phyloP scores from a whole-genome alignment of 2,113 vertebrate species.

The Phyllostomus hastatus region DNA sequence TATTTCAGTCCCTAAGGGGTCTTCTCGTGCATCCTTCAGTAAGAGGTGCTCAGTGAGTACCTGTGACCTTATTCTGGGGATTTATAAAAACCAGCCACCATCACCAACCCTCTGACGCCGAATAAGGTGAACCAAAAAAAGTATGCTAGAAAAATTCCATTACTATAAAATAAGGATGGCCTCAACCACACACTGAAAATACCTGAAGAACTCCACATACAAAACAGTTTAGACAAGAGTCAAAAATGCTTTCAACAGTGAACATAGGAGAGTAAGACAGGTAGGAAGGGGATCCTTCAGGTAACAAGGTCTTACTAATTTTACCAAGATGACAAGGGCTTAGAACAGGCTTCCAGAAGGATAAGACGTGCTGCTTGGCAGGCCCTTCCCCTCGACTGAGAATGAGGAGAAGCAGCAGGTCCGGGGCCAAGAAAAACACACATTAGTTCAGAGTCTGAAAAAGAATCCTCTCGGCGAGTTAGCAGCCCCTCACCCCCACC shows the following conservation, averaged over 20 bases:
- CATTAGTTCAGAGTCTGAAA: background rate
- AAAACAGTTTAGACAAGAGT: background rate
- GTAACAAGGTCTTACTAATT: background rate
- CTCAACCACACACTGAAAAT: background rate
- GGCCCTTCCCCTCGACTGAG: background rate
- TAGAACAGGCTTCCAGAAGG: background rate
- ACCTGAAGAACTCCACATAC: background rate
- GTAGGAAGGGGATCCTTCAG: background rate
- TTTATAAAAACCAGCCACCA: background rate
- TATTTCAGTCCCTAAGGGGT: background rate
- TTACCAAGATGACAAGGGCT: background rate
- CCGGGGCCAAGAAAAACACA: background rate
- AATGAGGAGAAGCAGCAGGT: background rate
- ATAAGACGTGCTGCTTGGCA: background rate
- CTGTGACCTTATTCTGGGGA: background rate
- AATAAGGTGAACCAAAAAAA: background rate
- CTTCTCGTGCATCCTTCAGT: background rate
- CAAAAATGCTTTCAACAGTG: background rate
- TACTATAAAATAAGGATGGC: background rate
- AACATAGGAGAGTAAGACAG: background rate
- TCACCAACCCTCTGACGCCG: background rate
- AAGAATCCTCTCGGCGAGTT: background rate
- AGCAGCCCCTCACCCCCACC: background rate
- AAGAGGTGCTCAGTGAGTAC: background rate
- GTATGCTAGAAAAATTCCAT: background rate